Evolutionary conservation across 2,888 invertebrate species (phyloP).

Genomic region (Epistrophe grossulariae): DNA sequence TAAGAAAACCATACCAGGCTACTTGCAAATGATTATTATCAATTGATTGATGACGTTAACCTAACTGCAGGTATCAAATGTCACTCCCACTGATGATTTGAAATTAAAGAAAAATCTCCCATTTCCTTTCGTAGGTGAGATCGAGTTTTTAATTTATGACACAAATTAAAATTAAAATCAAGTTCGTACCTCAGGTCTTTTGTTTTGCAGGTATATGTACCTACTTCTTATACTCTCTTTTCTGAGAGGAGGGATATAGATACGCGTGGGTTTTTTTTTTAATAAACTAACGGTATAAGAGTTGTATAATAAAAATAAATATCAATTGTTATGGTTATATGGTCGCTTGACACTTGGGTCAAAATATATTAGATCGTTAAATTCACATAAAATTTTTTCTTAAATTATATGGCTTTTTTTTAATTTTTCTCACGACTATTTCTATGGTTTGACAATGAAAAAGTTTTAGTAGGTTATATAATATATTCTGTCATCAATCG

Average conservation of each 20-base stretch:
- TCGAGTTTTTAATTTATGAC: slow-evolving; percentile 53
- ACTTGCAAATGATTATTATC: slow-evolving; percentile 22
- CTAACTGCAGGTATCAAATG: slow-evolving; percentile 21
- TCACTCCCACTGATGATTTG: slow-evolving; percentile 4
- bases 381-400: background rate
- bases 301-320: slow-evolving; percentile 21
- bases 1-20: slow-evolving; percentile 30
- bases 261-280: slow-evolving; percentile 36
- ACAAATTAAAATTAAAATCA: slow-evolving; percentile 45
- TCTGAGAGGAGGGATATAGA: background rate
- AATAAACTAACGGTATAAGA: slow-evolving; percentile 2
- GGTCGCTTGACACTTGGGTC: slow-evolving; percentile 9
- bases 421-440: slow-evolving; percentile 26
- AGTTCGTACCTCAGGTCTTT: slow-evolving; percentile 63
- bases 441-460: slow-evolving; percentile 18
- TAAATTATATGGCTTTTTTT: background rate
- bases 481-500: slow-evolving; percentile 22
- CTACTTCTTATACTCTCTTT: slow-evolving; percentile 21
- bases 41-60: slow-evolving; percentile 36
- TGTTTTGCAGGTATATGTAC: slow-evolving; percentile 10
- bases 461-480: slow-evolving; percentile 19
- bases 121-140: slow-evolving; percentile 25
- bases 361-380: slow-evolving; percentile 6
- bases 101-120: slow-evolving; percentile 3
- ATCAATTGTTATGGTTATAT: background rate